Evolutionary conservation across 1,140 invertebrate species (phyloP).

Genomic region (Magallana angulata): DNA sequence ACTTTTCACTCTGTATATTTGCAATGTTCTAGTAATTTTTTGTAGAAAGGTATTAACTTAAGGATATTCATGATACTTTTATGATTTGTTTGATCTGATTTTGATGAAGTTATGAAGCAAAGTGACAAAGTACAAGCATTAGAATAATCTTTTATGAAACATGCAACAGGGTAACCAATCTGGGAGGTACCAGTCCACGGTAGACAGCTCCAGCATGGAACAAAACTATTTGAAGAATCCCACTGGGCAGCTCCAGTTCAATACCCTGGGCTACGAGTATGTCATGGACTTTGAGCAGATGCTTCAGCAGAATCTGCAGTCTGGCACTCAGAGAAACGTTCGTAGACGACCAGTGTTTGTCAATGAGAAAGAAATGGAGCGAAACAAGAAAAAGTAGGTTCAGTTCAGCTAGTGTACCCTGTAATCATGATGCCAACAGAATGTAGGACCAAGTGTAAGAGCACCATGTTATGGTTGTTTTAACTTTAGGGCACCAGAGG

Average conservation of each 20-base stretch:
- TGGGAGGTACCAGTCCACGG: constrained; percentile 42
- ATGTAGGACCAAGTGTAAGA: background rate
- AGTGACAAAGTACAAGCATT: too few relatives aligned
- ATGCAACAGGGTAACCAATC: background rate
- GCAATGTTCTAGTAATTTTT: too few relatives aligned
- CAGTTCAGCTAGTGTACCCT: too few relatives aligned
- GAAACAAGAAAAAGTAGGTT: constrained; percentile 53
- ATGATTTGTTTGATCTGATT: too few relatives aligned
- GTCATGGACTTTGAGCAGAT: constrained; percentile 63
- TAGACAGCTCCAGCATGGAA: constrained; percentile 55
- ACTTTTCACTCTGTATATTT: too few relatives aligned
- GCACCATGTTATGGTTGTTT: background rate
- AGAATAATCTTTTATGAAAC: too few relatives aligned
- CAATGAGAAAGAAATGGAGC: constrained; percentile 46
- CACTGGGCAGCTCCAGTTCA: constrained; percentile 49
- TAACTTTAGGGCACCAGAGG: constrained; percentile 4
- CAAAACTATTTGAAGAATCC: constrained; percentile 53
- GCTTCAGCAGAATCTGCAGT: constrained; percentile 61
- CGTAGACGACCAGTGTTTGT: constrained; percentile 63
- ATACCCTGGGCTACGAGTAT: constrained; percentile 57
- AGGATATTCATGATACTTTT: too few relatives aligned
- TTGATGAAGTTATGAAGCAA: too few relatives aligned
- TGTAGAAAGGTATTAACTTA: too few relatives aligned
- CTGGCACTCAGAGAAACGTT: constrained; percentile 51
- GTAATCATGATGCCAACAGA: background rate